Base-by-base conservation (phyloP, 2,888 invertebrate genomes). In the Ernsta delagoae region DNA sequence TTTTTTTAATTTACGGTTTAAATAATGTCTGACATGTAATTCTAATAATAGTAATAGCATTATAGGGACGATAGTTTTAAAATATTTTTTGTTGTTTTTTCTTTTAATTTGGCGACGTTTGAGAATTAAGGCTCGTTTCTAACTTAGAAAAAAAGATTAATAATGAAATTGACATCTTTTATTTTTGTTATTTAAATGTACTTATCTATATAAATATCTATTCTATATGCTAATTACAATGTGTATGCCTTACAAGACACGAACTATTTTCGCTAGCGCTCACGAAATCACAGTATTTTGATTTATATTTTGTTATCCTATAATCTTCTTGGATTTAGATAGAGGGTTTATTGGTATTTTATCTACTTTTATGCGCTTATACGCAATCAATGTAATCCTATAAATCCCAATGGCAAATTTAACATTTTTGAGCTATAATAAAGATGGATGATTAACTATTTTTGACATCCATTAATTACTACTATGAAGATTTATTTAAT, bases 241-340 rank as follows among this genome's bases (percentile, higher is more conserved):
- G 16, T 50, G 16, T 50, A 50, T 12, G 48, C 12, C 16, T 50
- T 16, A 50, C 7, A 16, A 16, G 16, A 16, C 54, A 36, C 7
- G 57, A 7, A 57, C 36, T 41, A 59, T 41, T 41, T 59, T 41
- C 8, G 59, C 39, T 59, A 24, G 24, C 59, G 24, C 7, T 9
- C 41, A 43, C 59, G 59, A 59, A 56, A 64, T 64, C 64, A 64
- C 54, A 12, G 64, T 53, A n/a, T 60, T 60, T 60, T 31, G 16
- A 39, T 53, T 62, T 62, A n/a, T 11, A 53, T 45, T 36, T 50
- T 31, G 16, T 61, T 50, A 60, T 43, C 59, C 24, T 43, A 48
- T 61, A 50, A 62, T 62, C 62, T 16, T 16, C 36, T 62, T 9
- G 65, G 65, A 59, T 65, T 65, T 24, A 65, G 65, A 65, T 65